Percentiles rank a stretch among this genome's conserved stretches.
Conservation (phyloP, 2,797 vertebrate genomes). For the Tenualosa ilisha region DNA sequence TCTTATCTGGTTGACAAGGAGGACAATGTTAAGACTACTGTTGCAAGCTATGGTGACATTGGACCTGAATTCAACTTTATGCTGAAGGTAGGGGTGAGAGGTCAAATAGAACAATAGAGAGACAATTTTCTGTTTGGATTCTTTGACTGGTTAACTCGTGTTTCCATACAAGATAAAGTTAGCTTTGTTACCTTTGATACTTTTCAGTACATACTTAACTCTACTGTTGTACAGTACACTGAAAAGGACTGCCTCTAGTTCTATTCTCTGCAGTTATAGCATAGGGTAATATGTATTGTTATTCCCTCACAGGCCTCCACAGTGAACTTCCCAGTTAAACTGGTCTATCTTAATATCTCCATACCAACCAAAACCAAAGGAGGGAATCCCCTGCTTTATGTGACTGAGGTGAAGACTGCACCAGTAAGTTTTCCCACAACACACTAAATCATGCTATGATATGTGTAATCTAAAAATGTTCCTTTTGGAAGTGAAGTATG, state of each 20-base stretch:
- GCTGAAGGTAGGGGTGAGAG: conserved; percentile 71
- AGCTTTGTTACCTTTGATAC: too few species aligned
- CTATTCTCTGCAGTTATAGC: not conserved
- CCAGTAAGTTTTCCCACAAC: conserved; percentile 49
- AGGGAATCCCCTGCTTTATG: conserved; percentile 78
- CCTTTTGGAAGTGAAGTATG: not conserved
- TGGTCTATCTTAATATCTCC: conserved; percentile 67
- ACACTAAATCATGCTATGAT: not conserved
- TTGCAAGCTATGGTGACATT: conserved; percentile 77
- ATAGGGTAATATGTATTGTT: not conserved
- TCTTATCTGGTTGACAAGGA: conserved; percentile 78
- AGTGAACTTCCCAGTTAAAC: conserved; percentile 74
- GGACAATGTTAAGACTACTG: conserved; percentile 58
- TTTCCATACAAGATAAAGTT: too few species aligned
- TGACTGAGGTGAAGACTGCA: conserved; percentile 69
- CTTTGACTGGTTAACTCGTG: not conserved
- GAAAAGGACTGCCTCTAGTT: too few species aligned
- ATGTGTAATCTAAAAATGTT: not conserved
- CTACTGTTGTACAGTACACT: too few species aligned
- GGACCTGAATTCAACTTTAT: conserved; percentile 79
- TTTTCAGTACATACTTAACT: too few species aligned
- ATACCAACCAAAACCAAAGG: conserved; percentile 71
- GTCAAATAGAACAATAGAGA: not conserved
- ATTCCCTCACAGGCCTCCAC: conserved; percentile 70
- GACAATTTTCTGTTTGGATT: too few species aligned